These are phyloP conservation scores for Sminthopsis crassicaudata DNA, from an alignment of 2,113 vertebrate species.

Conservation along the genomic window DNA sequence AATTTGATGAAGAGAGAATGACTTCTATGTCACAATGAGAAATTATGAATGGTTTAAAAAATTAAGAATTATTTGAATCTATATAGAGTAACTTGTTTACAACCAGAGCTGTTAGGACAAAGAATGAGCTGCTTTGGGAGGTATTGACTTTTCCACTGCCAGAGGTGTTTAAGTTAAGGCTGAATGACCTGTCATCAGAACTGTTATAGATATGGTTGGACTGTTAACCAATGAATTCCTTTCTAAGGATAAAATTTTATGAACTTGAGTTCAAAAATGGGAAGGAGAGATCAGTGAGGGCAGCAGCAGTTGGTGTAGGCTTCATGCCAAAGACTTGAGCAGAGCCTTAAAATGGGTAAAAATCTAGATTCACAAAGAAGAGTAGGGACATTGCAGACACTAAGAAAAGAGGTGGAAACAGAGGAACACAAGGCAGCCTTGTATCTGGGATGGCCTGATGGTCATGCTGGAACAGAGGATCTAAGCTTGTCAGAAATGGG, in stretches of 20 bases:
- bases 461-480: background rate
- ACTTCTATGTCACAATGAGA: background rate
- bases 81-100: background rate
- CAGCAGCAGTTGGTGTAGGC: background rate
- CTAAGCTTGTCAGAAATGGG: too few species aligned
- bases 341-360: background rate
- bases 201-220: background rate
- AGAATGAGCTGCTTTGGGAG: background rate
- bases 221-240: background rate
- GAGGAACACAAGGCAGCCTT: background rate
- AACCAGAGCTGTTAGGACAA: background rate
- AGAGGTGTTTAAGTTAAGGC: background rate
- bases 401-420: background rate
- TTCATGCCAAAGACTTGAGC: background rate
- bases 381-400: background rate
- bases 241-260: background rate
- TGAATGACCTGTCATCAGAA: background rate
- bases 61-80: background rate
- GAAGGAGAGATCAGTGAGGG: background rate
- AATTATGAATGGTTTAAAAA: background rate
- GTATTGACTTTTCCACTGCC: background rate
- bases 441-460: fast-evolving
- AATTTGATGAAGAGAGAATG: background rate
- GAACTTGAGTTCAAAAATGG: background rate
- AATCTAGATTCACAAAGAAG: background rate